Conservation (phyloP, 2,113 vertebrate genomes). For the Zosterops hypoxanthus region DNA sequence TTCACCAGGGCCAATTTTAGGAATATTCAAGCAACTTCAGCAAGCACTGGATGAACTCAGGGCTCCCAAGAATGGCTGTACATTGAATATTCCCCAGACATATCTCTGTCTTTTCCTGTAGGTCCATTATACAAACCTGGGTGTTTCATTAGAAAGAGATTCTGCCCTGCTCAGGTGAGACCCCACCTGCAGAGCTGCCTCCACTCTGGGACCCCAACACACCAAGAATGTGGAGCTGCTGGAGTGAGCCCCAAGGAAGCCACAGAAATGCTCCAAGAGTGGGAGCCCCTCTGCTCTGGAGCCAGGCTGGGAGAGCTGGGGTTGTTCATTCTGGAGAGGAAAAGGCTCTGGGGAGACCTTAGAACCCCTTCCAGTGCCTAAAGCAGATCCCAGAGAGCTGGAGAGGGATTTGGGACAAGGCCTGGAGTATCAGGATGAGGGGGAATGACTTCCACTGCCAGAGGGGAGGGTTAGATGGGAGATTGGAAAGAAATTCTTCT, state of each 20-base stretch:
- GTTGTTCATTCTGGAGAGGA: rapidly evolving
- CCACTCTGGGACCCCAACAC: background rate
- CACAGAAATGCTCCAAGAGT: background rate
- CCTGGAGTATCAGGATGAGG: background rate
- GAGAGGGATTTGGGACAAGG: background rate
- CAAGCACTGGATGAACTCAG: background rate
- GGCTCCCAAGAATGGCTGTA: background rate
- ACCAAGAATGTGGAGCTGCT: background rate
- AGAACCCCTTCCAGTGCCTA: background rate
- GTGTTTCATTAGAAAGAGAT: background rate
- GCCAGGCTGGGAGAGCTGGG: background rate
- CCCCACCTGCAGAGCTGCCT: background rate
- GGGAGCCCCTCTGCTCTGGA: background rate
- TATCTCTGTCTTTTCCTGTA: background rate
- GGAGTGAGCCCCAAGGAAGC: background rate
- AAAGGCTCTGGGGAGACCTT: background rate
- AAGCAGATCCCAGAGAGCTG: background rate
- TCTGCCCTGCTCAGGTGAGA: background rate
- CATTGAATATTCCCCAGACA: background rate
- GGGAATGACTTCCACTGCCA: background rate
- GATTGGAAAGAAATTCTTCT: background rate
- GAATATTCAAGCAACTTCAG: background rate
- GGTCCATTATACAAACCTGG: background rate
- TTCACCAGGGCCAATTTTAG: background rate
- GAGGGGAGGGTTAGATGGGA: background rate